Conservation (phyloP, 2,888 invertebrate genomes). For the Antheraea assamensis region DNA sequence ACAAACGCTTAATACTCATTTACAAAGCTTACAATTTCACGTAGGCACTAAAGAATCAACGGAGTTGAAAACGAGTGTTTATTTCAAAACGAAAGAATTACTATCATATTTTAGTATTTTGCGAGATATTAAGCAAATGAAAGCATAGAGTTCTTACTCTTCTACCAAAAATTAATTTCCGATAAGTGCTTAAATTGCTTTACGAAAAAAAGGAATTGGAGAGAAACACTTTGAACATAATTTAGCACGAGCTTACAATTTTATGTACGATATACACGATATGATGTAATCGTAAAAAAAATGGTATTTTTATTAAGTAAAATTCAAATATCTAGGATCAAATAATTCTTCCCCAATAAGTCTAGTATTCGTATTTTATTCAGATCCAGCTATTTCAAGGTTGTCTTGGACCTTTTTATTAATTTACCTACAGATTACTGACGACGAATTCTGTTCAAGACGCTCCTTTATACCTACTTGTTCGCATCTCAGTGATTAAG, state of each 20-base stretch:
- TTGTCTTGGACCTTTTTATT: background rate
- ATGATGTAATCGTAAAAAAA: no score
- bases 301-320: background rate
- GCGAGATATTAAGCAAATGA: no score
- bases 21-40: no score
- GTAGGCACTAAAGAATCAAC: no score
- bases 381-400: background rate
- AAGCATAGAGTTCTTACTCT: background rate
- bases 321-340: background rate
- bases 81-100: no score
- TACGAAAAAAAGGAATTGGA: background rate
- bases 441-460: conserved; percentile 12
- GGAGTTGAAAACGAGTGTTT: no score
- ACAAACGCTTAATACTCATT: no score
- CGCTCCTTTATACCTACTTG: background rate
- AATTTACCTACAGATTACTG: conserved; percentile 11
- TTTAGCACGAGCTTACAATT: background rate
- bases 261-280: background rate
- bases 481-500: background rate
- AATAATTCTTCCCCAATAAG: conserved; percentile 14
- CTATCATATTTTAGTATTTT: no score
- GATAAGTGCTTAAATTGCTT: background rate
- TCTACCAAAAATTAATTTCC: background rate
- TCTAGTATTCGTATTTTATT: conserved; percentile 3
- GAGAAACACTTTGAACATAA: background rate